A percentile compares a stretch with the other conserved stretches of the same genome.
Conservation (phyloP, 2,888 invertebrate genomes). For the Lacanobia oleracea region DNA sequence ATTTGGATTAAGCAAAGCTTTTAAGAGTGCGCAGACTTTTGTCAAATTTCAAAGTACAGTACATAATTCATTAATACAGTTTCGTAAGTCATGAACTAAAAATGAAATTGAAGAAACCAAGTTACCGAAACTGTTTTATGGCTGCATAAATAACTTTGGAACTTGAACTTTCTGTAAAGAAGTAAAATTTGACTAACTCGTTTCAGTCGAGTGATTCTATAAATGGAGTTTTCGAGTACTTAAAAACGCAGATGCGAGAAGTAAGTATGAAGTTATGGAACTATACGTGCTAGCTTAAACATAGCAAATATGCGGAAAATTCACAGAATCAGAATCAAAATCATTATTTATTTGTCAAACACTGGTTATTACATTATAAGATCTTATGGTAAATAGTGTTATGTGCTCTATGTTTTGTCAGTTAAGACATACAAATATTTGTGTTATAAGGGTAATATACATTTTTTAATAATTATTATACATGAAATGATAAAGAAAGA, state of each 20-base stretch:
- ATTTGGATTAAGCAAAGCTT: constrained; percentile 10
- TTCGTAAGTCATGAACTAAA: not conserved
- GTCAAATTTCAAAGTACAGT: not conserved
- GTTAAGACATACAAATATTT: no score
- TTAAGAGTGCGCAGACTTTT: not conserved
- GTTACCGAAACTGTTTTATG: not conserved
- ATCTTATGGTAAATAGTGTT: no score
- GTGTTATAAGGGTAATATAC: no score
- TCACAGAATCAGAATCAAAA: no score
- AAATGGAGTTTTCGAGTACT: constrained; percentile 7
- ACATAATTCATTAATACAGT: not conserved
- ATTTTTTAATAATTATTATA: no score
- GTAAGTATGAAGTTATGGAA: not conserved
- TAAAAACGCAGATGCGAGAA: constrained; percentile 27
- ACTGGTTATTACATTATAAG: no score
- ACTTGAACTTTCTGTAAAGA: not conserved
- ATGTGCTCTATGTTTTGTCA: no score
- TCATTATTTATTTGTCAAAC: no score
- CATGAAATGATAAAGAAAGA: no score
- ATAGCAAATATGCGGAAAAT: no score
- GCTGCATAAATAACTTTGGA: constrained; percentile 3
- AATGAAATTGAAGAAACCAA: not conserved
- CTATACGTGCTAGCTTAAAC: no score
- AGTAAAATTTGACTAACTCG: not conserved
- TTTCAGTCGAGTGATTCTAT: not conserved